Evolutionary conservation across 2,888 invertebrate species (phyloP).

Genomic region (Aelia acuminata): DNA sequence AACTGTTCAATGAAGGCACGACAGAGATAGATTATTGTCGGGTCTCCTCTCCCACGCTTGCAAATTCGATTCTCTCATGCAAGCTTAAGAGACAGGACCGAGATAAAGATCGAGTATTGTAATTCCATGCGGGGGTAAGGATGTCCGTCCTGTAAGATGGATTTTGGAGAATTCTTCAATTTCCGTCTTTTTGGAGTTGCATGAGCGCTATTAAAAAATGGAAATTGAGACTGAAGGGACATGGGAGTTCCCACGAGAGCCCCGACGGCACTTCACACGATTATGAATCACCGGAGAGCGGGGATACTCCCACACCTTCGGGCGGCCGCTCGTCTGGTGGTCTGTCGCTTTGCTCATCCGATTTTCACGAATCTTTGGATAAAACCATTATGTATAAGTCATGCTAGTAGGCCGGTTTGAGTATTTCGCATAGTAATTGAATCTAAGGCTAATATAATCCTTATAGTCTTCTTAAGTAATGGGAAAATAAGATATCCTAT

Average conservation of each 20-base stretch:
- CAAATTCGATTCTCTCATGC: neutral
- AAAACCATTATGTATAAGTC: neutral
- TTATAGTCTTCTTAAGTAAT: no score
- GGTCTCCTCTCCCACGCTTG: conserved; percentile 26
- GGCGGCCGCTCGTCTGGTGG: conserved; percentile 43
- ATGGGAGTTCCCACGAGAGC: conserved; percentile 49
- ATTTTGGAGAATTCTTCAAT: conserved; percentile 15
- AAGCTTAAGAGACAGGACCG: neutral
- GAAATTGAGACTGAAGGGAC: conserved; percentile 54
- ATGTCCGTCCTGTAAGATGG: neutral
- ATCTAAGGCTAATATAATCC: no score
- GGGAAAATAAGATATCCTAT: no score
- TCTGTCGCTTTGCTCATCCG: neutral
- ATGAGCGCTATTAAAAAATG: conserved; percentile 39
- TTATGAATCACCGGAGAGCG: conserved; percentile 56
- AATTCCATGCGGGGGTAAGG: neutral
- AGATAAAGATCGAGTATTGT: conserved; percentile 19
- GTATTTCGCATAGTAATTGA: no score
- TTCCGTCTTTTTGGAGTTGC: conserved; percentile 33
- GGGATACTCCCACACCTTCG: conserved; percentile 49
- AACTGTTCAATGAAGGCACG: conserved; percentile 22
- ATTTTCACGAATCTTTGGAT: neutral
- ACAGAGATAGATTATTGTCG: neutral
- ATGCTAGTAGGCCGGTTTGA: no score
- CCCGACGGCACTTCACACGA: conserved; percentile 58